Evolutionary conservation across 2,113 vertebrate genomes (phyloP), one percentile per base, ranked within the genome.

Genomic region (Pangasianodon hypophthalmus): DNA sequence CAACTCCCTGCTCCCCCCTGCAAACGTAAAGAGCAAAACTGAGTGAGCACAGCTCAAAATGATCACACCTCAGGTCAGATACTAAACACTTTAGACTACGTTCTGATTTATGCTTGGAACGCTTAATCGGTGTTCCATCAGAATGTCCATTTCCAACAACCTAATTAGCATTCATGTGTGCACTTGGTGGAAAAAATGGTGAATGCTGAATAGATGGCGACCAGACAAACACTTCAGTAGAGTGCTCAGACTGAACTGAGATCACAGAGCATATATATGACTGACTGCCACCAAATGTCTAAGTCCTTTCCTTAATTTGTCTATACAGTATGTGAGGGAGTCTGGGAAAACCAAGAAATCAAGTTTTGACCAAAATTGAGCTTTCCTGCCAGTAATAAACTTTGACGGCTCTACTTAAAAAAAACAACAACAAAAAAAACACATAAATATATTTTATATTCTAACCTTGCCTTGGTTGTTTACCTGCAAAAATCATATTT

Each of bases 1-100:
- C 85, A 88, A 91, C 88, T 91, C 87, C 90, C 56, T 54, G 8
- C n/a, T 52, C 71, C 37, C 46, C 19, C 26, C 32, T 85, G n/a
- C 58, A 79, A 26, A 87, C 83, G 29, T 41, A 64, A 54, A 58
- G 13, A 37, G 37, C 37, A 37, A 26, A 48, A 54, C 14, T 84
- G 82, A 73, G 29, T 3, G 26, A 54, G 87, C 32, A 48, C 37
- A 60, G 18, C 29, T 77, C 37, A 75, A 50, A 60, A 44, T 77
- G 10, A 44, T 84, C 62, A 88, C 67, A 71, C 32, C 69, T 79
- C 69, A 75, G 32, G 18, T 83, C 71, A 50, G 88, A 85, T 56
- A 50, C 14, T 48, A 41, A 84, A 84, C 56, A 26, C 56, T 26
- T 46, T 84, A 26, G 41, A 62, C 82, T 11, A n/a, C 37, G 48